phyloP scores from a whole-genome alignment of 2,888 invertebrate species.

The Merodon equestris region DNA sequence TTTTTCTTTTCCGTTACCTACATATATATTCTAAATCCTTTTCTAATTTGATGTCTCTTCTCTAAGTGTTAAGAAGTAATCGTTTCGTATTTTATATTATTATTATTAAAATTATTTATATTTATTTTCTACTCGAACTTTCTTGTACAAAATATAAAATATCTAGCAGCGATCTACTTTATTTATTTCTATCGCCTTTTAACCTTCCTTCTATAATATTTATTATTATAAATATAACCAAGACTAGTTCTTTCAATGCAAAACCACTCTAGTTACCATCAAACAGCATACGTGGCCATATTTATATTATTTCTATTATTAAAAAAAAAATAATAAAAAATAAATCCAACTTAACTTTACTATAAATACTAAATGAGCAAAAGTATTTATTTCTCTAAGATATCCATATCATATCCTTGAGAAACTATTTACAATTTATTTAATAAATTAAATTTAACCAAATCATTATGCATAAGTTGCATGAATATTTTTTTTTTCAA shows the following conservation, averaged over 20 bases:
- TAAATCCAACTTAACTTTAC: slow-evolving; percentile 30
- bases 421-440: slow-evolving; percentile 70
- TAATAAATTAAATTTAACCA: slow-evolving; percentile 68
- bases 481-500: slow-evolving; percentile 23
- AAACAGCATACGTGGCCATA: slow-evolving; percentile 63
- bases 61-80: slow-evolving; percentile 52
- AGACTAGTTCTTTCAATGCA: slow-evolving; percentile 34
- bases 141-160: slow-evolving; percentile 34
- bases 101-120: no score
- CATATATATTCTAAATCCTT: slow-evolving; percentile 16
- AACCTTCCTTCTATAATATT: slow-evolving; percentile 9
- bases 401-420: slow-evolving; percentile 62
- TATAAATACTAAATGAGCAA: slow-evolving; percentile 56
- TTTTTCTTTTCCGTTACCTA: no score
- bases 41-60: slow-evolving; percentile 57
- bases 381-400: background rate
- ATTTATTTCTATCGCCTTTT: slow-evolving; percentile 52
- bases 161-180: slow-evolving; percentile 18
- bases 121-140: background rate
- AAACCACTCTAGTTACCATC: slow-evolving; percentile 62
- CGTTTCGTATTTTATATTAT: slow-evolving; percentile 13
- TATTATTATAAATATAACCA: slow-evolving; percentile 8
- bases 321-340: background rate
- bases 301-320: slow-evolving; percentile 24
- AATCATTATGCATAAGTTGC: slow-evolving; percentile 33